Base-by-base conservation (phyloP, 1,140 invertebrate species). In the Solenopsis fugax region DNA sequence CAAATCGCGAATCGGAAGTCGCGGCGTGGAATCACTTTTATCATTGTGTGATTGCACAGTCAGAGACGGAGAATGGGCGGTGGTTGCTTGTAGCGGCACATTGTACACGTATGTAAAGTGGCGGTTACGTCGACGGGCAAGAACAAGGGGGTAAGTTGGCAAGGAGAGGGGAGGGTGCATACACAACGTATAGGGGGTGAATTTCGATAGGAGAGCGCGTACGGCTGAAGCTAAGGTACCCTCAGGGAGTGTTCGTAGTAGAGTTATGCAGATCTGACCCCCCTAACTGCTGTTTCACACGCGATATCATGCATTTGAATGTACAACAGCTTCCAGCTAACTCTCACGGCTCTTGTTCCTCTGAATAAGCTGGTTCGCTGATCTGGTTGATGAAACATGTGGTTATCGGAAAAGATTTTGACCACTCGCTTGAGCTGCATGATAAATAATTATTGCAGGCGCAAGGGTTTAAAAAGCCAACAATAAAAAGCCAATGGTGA, bases 271-370 rank as follows among this genome's bases (percentile, higher is more conserved):
- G 93, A 92, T 94, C 91, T 86, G 84, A 90, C 88, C 88, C 71
- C 45, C 87, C 87, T 93, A 94, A 94, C 93, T 91, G 89, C 90
- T 91, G 89, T 88, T 93, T 92, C 88, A 92, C 93, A 94, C 93
- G 93, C 93, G 91, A 94, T 93, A 93, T 91, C 90, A 88, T 91
- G 91, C 89, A 94, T 94, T 93, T 92, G 89, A 94, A 93, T 93
- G 89, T 92, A 93, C 73, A 91, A 89, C 89, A 87, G 85, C 88
- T 93, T 92, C 89, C 76, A 88, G 90, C 90, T 93, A 93, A 93
- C 88, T 91, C 87, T 86, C 58, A 37, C 18, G 41, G 81, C 64
- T 67, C 56, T 71, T 37, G 82, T 76, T 84, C 24, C 69, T 37
- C 54, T 29, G 80, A 75, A 84, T 84, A 84, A 75, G 80, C 69